phyloP scores from a whole-genome alignment of 1,140 invertebrate genomes.

The Drosophila orosa region DNA sequence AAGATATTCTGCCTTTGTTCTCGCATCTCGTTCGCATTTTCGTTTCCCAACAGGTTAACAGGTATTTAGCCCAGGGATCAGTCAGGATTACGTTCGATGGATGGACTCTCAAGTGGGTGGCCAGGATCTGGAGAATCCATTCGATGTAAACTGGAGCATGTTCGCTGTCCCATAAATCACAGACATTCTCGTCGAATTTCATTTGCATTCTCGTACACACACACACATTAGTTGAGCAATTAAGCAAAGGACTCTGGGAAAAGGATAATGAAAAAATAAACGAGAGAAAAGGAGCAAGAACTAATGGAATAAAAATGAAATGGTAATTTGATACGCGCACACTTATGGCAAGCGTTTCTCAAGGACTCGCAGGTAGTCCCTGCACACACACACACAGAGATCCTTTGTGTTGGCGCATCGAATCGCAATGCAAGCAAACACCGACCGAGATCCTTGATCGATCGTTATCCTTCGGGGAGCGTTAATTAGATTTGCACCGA shows the following conservation, averaged over 20 bases:
- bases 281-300: not conserved
- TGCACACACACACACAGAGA: not conserved
- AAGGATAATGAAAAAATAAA: conserved; percentile 36
- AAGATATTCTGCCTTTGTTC: conserved; percentile 31
- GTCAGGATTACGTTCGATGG: conserved; percentile 56
- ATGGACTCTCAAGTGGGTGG: conserved; percentile 63
- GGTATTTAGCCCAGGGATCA: conserved; percentile 69
- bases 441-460: conserved; percentile 30
- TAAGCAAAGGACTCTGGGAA: conserved; percentile 44
- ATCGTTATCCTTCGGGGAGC: conserved; percentile 42
- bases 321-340: conserved; percentile 75
- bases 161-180: conserved; percentile 54
- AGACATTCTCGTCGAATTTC: conserved; percentile 14
- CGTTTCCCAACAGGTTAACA: conserved; percentile 65
- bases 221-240: conserved; percentile 43
- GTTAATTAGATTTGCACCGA: conserved; percentile 76
- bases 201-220: conserved; percentile 42
- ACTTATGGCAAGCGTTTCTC: conserved; percentile 65
- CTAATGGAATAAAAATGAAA: conserved; percentile 47
- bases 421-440: conserved; percentile 66
- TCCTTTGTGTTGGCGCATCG: conserved; percentile 61
- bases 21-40: not conserved
- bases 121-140: conserved; percentile 48
- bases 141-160: conserved; percentile 16
- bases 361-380: conserved; percentile 58